These are phyloP conservation scores for Styela plicata DNA, from an alignment of 23 tunicate genomes.

Conservation along the genomic window DNA sequence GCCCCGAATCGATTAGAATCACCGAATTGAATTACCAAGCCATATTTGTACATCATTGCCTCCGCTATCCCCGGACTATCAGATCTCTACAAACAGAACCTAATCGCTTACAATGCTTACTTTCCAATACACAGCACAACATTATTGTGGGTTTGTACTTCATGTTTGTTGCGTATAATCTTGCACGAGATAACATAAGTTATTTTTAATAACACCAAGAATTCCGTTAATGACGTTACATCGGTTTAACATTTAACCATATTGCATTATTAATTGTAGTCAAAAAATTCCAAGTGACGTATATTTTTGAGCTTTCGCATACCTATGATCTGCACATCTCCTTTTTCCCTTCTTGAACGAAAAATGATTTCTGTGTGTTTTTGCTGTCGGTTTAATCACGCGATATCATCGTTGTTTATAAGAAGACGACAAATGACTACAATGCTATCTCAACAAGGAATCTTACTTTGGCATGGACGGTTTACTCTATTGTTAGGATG, in stretches of 20 bases:
- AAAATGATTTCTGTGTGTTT: not conserved
- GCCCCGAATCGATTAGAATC: no score
- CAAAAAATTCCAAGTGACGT: not conserved
- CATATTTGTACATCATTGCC: no score
- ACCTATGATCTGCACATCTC: not conserved
- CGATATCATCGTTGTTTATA: not conserved
- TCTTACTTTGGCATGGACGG: not conserved
- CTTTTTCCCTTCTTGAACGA: not conserved
- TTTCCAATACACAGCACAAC: no score
- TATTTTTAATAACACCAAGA: not conserved
- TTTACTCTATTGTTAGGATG: not conserved
- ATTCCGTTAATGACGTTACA: not conserved
- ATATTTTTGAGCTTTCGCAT: not conserved
- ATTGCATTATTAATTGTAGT: no score
- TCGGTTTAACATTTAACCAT: not conserved
- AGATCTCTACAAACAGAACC: no score
- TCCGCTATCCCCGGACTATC: no score
- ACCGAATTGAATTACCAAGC: no score
- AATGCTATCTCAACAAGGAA: not conserved
- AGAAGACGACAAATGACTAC: not conserved
- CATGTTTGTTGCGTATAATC: no score
- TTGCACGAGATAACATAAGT: no score
- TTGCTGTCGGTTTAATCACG: not conserved
- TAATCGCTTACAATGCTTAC: no score
- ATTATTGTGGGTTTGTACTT: no score